Evolutionary conservation across 1,140 invertebrate species (phyloP).

Genomic region (Drosophila lacteicornis): DNA sequence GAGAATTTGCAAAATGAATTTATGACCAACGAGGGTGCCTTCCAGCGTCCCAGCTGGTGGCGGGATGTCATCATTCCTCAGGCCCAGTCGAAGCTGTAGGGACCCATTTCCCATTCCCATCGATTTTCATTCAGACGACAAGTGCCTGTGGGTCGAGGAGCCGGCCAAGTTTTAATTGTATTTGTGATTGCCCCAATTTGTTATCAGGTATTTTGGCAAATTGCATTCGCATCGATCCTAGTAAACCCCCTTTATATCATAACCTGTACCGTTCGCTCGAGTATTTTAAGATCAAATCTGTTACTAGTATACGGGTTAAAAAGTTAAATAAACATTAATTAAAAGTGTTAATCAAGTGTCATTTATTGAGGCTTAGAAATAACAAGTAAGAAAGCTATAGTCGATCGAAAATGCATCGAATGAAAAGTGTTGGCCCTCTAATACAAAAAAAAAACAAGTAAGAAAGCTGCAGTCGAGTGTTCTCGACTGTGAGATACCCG

Average conservation of each 20-base stretch:
- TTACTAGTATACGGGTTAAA: constrained; percentile 37
- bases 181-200: constrained; percentile 54
- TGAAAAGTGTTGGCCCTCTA: no score
- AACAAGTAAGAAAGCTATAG: no score
- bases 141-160: constrained; percentile 50
- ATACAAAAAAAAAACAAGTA: no score
- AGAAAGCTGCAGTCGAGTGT: no score
- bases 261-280: constrained; percentile 41
- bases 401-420: no score
- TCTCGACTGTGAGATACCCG: no score
- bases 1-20: constrained; percentile 92
- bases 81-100: constrained; percentile 73
- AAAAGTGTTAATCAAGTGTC: no score
- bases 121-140: constrained; percentile 12
- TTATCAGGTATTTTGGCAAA: constrained; percentile 41
- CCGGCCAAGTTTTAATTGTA: constrained; percentile 31
- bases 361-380: no score
- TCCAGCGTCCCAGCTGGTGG: constrained; percentile 93
- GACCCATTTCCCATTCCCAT: not conserved
- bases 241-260: constrained; percentile 27
- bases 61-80: constrained; percentile 87
- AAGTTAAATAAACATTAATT: constrained; percentile 32
- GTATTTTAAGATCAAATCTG: constrained; percentile 54
- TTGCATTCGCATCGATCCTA: constrained; percentile 27
- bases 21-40: constrained; percentile 89